Base-by-base conservation (phyloP, 2,888 invertebrate genomes). In the Ephialtes manifestator region DNA sequence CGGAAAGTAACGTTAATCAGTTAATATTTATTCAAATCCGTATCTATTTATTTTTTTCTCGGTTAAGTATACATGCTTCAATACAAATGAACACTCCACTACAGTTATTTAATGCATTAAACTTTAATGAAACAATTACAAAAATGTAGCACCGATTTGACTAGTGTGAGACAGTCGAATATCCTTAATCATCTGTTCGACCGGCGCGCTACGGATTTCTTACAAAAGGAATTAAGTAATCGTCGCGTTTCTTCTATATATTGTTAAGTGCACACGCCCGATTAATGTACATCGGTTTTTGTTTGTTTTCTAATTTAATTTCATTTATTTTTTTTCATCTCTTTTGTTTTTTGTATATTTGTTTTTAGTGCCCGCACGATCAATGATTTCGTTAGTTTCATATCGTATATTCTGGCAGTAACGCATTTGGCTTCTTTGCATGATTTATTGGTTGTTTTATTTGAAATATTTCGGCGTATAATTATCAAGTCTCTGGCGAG, bases 251-350 rank as follows among this genome's bases (percentile, higher is more conserved):
- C 76, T 83, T 68, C 68, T 79, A 51, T 28, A 31, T 77, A 68
- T 53, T 13, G 48, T 79, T 86, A 78, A 86, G 86, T 83, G 83
- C 82, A 82, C 79, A 84, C 72, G 83, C 76, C 76, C 80, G 72
- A 78, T 15, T 79, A 78, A 82, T 76, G 71, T 85, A 76, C 76
- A 85, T 43, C 53, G 65, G 35, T 86, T 71, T 20, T 43, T 18
- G 3, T 15, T n/a, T n/a, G n/a, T n/a, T n/a, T n/a, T n/a, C n/a
- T n/a, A 46, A 31, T 79, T 79, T 70, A 15, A 43, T 65, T 72
- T 65, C 35, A 51, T 70, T 31, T 70, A 53, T 63, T 55, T 67
- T 81, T 24, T 35, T 63, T 81, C 39, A 43, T 70, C 48, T 11
- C 67, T 46, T 35, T 15, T 79, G 35, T 84, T 24, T 46, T 83